Evolutionary conservation across 1,140 invertebrate genomes (phyloP).

Genomic region (Pogonus chalceus): DNA sequence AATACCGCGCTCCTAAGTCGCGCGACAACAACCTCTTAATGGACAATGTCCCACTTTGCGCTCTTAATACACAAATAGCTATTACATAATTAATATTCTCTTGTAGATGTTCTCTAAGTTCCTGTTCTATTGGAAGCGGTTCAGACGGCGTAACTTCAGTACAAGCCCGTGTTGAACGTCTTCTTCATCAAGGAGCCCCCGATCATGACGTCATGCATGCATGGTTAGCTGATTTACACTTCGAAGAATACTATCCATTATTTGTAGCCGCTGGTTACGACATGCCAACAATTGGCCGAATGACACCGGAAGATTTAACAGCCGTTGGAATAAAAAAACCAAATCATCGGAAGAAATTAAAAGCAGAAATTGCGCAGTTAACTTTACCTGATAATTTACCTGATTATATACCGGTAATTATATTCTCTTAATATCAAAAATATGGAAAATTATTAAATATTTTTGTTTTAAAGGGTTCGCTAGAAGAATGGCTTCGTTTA

Average conservation of each 20-base stretch:
- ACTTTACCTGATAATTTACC: slow-evolving; percentile 89
- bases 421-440: slow-evolving; percentile 9
- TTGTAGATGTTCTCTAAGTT: slow-evolving; percentile 56
- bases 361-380: slow-evolving; percentile 90
- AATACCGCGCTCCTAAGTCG: too few relatives aligned
- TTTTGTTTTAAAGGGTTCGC: slow-evolving; percentile 51
- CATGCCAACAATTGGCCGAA: slow-evolving; percentile 90
- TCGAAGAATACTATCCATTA: slow-evolving; percentile 90
- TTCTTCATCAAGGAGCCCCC: slow-evolving; percentile 52
- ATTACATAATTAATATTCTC: too few relatives aligned
- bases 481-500: slow-evolving; percentile 88
- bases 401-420: slow-evolving; percentile 79
- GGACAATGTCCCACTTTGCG: too few relatives aligned
- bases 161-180: slow-evolving; percentile 51
- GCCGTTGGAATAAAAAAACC: slow-evolving; percentile 92
- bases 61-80: too few relatives aligned
- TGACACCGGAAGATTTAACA: slow-evolving; percentile 92
- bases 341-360: slow-evolving; percentile 89
- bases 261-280: slow-evolving; percentile 96
- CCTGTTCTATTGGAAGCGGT: slow-evolving; percentile 68
- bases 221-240: slow-evolving; percentile 90
- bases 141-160: too few relatives aligned
- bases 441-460: neutral
- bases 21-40: too few relatives aligned
- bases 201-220: slow-evolving; percentile 87